Conservation (phyloP, 2,113 vertebrate species). For the Nymphicus hollandicus region DNA sequence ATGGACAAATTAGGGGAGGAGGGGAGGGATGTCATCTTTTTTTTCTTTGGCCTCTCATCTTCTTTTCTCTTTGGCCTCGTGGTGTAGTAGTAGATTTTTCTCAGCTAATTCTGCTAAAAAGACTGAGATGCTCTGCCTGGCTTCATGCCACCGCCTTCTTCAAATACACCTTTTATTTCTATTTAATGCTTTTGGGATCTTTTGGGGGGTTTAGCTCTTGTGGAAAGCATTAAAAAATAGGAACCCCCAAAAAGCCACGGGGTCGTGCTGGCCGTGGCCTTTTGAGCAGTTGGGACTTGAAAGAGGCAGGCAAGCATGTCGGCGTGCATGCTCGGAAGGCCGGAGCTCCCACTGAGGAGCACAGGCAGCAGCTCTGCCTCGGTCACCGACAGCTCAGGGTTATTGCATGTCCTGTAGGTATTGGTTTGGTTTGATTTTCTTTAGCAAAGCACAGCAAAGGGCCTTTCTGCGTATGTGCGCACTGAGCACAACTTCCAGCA, state of each 20-base stretch:
- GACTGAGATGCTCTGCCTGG: not conserved
- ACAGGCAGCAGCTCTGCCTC: not conserved
- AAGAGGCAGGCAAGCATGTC: not conserved
- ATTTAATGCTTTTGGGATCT: not conserved
- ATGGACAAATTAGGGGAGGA: not conserved
- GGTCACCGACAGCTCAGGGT: not conserved
- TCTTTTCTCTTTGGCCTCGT: not conserved
- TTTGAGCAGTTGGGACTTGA: not conserved
- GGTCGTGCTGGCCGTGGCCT: not conserved
- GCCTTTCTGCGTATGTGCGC: not conserved
- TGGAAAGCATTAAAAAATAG: not conserved
- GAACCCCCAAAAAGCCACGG: not conserved
- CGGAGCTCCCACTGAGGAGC: not conserved
- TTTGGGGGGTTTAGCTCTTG: not conserved
- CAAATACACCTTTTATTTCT: not conserved
- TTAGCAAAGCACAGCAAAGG: not conserved
- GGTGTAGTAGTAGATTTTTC: not conserved
- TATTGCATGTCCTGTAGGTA: not conserved
- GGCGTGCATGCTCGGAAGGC: not conserved
- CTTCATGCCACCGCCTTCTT: not conserved
- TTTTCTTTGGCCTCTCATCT: not conserved
- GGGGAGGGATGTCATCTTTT: not conserved
- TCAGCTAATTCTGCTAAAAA: conserved; percentile 31
- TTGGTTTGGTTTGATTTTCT: not conserved
- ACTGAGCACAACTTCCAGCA: not conserved